phyloP scores from a whole-genome alignment of 2,113 vertebrate genomes.

The Anthoscopus minutus region DNA sequence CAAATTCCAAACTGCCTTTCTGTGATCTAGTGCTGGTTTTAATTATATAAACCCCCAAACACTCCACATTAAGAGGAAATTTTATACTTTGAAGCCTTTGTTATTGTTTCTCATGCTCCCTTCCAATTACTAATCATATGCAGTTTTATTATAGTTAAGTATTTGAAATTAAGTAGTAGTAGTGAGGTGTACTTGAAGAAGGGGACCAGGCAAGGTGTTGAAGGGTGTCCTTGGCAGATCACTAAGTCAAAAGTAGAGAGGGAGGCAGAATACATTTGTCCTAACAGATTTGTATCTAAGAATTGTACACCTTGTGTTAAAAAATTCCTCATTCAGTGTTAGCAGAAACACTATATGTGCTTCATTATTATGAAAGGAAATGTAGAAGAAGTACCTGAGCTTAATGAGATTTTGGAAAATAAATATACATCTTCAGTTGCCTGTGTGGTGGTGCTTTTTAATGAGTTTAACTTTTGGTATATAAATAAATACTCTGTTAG shows the following conservation, averaged over 20 bases:
- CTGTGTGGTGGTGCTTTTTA: not conserved
- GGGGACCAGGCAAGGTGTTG: not conserved
- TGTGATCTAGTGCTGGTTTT: not conserved
- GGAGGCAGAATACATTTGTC: not conserved
- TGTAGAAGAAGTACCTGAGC: not conserved
- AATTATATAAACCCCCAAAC: not conserved
- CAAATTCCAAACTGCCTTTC: not conserved
- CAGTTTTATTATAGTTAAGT: not conserved
- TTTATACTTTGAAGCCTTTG: not conserved
- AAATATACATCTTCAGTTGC: constrained; percentile 8
- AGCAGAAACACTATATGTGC: not conserved
- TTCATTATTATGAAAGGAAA: constrained; percentile 8
- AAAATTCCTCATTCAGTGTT: not conserved
- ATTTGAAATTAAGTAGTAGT: not conserved
- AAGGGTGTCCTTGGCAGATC: not conserved
- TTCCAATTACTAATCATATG: not conserved
- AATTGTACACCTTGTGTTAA: not conserved
- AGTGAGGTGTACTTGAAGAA: not conserved
- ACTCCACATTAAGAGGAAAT: not conserved
- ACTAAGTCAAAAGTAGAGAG: not conserved
- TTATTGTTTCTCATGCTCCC: not conserved
- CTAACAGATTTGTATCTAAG: not conserved
- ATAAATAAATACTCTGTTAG: constrained; percentile 31
- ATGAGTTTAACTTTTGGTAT: constrained; percentile 25
- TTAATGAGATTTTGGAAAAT: constrained; percentile 56